Base-by-base conservation (phyloP, 2,888 invertebrate genomes). In the Thereva nobilitata region DNA sequence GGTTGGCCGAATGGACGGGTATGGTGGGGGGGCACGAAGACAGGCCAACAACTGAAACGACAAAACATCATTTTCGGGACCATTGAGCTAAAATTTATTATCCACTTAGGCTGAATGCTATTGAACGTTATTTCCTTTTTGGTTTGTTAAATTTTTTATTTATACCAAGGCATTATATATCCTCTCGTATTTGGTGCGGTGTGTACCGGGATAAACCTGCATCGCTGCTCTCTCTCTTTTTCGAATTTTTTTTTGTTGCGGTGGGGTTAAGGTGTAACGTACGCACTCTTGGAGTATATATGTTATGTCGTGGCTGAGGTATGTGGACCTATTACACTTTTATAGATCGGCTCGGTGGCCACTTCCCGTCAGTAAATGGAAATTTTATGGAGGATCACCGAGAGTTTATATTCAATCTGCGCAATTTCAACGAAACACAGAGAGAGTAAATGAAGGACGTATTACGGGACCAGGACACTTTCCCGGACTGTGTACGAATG, bases 41-140 rank as follows among this genome's bases (percentile, higher is more conserved):
- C 50, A 49, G 50, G 41, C 3, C 50, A 50, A 54, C 38, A 54
- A 40, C 40, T n/a, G 57, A 59, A 67, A 66, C 59, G 67, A 67
- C 67, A 67, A 67, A 65, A 57, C 59, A 67, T 66, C 56, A 68
- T 69, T 70, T 69, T 69, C 69, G 66, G 69, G 65, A 67, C 66
- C 69, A 70, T 69, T 66, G 67, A 70, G 63, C 67, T 68, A 66
- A 69, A 69, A 69, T 69, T 64, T 69, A 69, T 69, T 57, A 61
- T 65, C 55, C 69, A 67, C 65, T 69, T 64, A 61, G 61, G 64
- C 54, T 64, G 47, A 64, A 64, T 54, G 64, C 50, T 61, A 61
- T 61, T 61, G 61, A 61, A 50, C 61, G 61, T 61, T 61, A 61
- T 61, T 50, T 50, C 50, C 61, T 61, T 61, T 61, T 61, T 61